phyloP scores from a whole-genome alignment of 2,888 invertebrate genomes.

The Lissocephala sabroskyi region DNA sequence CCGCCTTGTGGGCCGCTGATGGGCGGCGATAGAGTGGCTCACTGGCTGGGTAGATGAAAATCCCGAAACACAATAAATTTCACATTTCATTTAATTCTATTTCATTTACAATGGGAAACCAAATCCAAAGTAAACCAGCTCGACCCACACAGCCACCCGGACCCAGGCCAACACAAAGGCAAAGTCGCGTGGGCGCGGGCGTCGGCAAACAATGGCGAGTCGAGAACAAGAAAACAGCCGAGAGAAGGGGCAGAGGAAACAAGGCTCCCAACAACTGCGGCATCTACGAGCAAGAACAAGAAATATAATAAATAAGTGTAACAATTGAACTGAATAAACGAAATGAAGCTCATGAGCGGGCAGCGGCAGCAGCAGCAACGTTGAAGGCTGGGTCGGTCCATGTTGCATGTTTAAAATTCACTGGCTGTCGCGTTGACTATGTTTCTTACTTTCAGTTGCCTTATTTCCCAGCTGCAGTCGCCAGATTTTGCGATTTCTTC shows the following conservation, averaged over 20 bases:
- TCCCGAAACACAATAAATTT: conserved; percentile 66
- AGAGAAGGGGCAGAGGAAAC: neutral
- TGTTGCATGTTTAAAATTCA: conserved; percentile 16
- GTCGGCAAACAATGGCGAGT: neutral
- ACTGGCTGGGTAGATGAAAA: conserved; percentile 34
- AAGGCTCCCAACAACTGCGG: neutral
- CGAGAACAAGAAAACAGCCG: neutral
- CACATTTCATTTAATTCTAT: conserved; percentile 64
- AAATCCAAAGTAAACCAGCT: conserved; percentile 23
- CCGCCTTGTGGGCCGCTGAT: too few species aligned
- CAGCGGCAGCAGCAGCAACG: neutral
- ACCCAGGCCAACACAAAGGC: neutral
- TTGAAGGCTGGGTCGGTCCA: conserved; percentile 9
- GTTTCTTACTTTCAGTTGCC: conserved; percentile 22
- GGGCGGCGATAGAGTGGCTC: too few species aligned
- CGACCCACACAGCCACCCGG: conserved; percentile 25
- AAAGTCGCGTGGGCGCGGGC: conserved; percentile 30
- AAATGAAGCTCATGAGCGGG: conserved; percentile 38
- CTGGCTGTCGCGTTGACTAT: conserved; percentile 8
- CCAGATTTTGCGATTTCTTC: conserved; percentile 6
- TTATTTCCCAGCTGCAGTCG: too few species aligned
- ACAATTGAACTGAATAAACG: conserved; percentile 55
- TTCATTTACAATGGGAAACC: conserved; percentile 62
- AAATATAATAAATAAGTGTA: conserved; percentile 45
- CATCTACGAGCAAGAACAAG: neutral